Conservation (phyloP, 1,140 invertebrate species). For the Pseudomyrmex dendroicus region DNA sequence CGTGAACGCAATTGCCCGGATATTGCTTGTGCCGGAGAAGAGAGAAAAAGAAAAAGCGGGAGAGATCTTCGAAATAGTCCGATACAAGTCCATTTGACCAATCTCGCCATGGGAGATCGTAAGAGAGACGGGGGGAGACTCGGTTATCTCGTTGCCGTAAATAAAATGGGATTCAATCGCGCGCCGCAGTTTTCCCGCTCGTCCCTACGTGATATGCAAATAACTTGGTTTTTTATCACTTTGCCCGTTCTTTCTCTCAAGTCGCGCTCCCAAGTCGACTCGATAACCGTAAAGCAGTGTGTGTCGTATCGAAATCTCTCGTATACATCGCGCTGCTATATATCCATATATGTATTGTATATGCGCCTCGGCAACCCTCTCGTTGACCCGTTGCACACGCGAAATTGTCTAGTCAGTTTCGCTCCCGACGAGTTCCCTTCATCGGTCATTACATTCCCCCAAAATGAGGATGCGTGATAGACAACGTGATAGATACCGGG, state of each 20-base stretch:
- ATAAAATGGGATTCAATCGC: conserved; percentile 19
- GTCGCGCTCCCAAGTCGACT: not conserved
- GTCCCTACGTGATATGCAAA: conserved; percentile 5
- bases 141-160: conserved; percentile 3
- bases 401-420: conserved; percentile 3
- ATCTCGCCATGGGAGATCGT: not conserved
- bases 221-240: not conserved
- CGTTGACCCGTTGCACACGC: not conserved
- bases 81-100: conserved; percentile 10
- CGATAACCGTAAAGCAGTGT: conserved; percentile 9
- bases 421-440: not conserved
- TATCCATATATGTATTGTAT: not conserved
- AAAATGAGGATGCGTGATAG: not conserved
- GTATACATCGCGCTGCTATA: not conserved
- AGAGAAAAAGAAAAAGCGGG: too few relatives aligned
- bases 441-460: conserved; percentile 7
- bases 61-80: not conserved
- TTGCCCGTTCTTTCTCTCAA: not conserved
- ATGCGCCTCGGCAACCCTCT: conserved; percentile 4
- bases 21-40: not conserved
- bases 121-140: not conserved
- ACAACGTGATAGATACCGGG: not conserved
- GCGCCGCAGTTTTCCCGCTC: not conserved
- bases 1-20: conserved; percentile 11
- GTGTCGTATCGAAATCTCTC: not conserved